Evolutionary conservation across 2,113 vertebrate species (phyloP).

Genomic region (Ophthalmolycus amberensis): DNA sequence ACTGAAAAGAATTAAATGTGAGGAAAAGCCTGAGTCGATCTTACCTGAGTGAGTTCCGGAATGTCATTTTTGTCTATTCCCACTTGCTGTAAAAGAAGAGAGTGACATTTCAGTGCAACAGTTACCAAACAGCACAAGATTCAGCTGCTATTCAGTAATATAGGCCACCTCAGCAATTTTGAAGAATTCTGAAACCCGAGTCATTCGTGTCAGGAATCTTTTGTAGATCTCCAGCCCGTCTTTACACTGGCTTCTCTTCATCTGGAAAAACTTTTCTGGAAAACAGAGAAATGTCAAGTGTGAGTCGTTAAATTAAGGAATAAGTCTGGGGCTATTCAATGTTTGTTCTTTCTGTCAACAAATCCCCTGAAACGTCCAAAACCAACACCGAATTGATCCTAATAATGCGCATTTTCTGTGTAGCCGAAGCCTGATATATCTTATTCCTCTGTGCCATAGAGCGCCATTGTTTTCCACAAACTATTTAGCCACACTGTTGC

Average conservation of each 20-base stretch:
- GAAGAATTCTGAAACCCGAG: conserved; percentile 97
- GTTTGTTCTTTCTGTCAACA: neutral
- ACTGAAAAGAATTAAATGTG: neutral
- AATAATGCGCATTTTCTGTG: neutral
- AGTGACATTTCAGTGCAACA: conserved; percentile 30
- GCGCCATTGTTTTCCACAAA: neutral
- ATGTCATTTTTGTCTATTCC: conserved; percentile 99
- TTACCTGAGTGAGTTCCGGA: conserved; percentile 97
- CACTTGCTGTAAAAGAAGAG: conserved; percentile 89
- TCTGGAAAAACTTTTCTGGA: conserved; percentile 99
- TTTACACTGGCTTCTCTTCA: conserved; percentile 99
- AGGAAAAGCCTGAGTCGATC: conserved; percentile 14
- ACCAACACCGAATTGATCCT: neutral
- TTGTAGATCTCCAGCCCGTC: conserved; percentile 99
- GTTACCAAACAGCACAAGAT: neutral
- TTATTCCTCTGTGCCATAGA: neutral
- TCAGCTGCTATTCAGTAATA: neutral
- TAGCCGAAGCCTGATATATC: neutral
- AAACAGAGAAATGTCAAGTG: neutral
- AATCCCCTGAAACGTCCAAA: neutral
- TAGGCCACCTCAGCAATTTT: conserved; percentile 94
- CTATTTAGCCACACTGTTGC: neutral
- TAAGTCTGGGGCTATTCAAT: neutral
- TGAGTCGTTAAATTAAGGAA: neutral
- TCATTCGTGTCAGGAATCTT: conserved; percentile 97